Base-by-base conservation (phyloP, 2,113 vertebrate genomes). In the Alces alces region DNA sequence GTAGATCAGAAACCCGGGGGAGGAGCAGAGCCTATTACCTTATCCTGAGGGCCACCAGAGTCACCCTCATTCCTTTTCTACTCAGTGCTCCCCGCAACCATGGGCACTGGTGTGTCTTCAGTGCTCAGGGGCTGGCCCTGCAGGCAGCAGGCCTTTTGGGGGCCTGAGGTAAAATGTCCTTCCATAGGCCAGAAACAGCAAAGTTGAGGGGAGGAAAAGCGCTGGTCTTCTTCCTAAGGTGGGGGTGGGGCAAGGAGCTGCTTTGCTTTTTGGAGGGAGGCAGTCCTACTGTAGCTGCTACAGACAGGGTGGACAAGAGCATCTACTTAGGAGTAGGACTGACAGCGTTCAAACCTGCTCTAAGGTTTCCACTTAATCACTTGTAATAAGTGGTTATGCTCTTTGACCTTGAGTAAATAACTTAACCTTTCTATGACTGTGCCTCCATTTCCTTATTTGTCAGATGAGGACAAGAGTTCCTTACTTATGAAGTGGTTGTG, bases 301-400 rank as follows among this genome's bases (percentile, higher is more conserved):
- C 11, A 92, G 58, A 43, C 25, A 11, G 7, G 33, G 39, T 5
- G 47, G 78, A 43, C 47, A 21, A 61, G 54, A 64, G 70, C 36
- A 33, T n/a, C 33, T 79, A 12, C 45, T 78, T 39, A n/a, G 54
- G 33, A 57, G 86, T 84, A 86, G 66, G 86, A 70, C 14, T 0
- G 0, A 61, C 39, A 36, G 25, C n/a, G 16, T 43, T 96, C 27
- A 15, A 47, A 96, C 66, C 57, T 90, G 88, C 76, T 85, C 93
- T 30, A 9, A 27, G 23, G 76, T 91, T 90, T 87, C 70, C 92
- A 73, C 16, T 73, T 80, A 85, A 92, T 90, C 70, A 82, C 89
- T 96, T 89, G 28, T 97, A 94, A 95, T 97, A 61, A 95, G 98
- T 89, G 96, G 96, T 97, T 98, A 73, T 57, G 79, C 30, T 17